Conservation (phyloP, 2,888 invertebrate species). For the Drosophila falleni region DNA sequence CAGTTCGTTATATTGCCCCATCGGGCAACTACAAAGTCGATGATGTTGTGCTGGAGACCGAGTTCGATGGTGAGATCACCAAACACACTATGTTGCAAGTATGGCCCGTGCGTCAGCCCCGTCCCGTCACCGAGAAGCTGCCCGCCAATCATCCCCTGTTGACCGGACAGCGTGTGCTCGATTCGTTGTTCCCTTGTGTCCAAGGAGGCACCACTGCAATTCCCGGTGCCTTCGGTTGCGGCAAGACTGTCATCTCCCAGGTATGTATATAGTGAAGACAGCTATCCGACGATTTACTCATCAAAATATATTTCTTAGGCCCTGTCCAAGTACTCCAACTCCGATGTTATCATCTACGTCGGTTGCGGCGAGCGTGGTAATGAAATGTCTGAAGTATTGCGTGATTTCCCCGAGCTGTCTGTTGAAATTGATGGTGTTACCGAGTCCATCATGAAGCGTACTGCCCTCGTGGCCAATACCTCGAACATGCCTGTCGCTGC, state of each 20-base stretch:
- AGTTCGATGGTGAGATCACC: conserved; percentile 98
- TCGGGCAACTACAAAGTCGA: conserved; percentile 97
- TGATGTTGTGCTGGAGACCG: conserved; percentile 98
- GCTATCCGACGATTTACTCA: not conserved
- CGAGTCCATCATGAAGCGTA: conserved; percentile 99
- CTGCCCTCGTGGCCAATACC: conserved; percentile 99
- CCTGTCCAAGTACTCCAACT: conserved; percentile 99
- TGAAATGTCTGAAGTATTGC: conserved; percentile 99
- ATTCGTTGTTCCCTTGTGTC: conserved; percentile 99
- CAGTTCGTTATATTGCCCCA: conserved; percentile 97
- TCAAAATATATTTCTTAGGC: conserved; percentile 87
- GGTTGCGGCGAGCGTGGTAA: conserved; percentile 99
- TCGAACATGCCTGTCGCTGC: conserved; percentile 99
- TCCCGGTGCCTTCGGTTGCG: conserved; percentile 99
- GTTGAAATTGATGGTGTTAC: conserved; percentile 98
- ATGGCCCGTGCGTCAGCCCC: conserved; percentile 99
- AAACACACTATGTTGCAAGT: conserved; percentile 99
- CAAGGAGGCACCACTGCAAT: conserved; percentile 99
- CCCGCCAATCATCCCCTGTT: conserved; percentile 99
- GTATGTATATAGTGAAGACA: conserved; percentile 29
- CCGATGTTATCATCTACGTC: conserved; percentile 99
- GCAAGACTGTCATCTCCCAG: conserved; percentile 99
- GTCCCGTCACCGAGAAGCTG: conserved; percentile 98
- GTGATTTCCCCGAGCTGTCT: conserved; percentile 99
- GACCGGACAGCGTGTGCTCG: conserved; percentile 98